Conservation (phyloP, 2,888 invertebrate genomes). For the Drosophila flavopinicola region DNA sequence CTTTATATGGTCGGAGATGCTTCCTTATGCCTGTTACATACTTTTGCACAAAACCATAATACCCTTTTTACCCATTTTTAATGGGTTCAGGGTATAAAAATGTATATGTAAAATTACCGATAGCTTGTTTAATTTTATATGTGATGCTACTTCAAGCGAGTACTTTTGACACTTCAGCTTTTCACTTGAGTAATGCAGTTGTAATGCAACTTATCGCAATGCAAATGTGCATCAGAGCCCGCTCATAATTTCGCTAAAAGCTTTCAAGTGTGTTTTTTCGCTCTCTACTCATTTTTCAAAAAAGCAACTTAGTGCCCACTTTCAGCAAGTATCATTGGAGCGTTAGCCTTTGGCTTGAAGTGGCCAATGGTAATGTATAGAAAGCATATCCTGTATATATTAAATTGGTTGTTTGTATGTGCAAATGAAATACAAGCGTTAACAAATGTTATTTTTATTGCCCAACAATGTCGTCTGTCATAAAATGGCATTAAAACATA, state of each 20-base stretch:
- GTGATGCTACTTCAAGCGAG: too few relatives aligned
- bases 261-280: background rate
- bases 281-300: background rate
- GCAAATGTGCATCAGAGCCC: background rate
- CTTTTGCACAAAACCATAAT: too few relatives aligned
- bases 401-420: slow-evolving; percentile 8
- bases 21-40: too few relatives aligned
- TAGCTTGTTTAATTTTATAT: too few relatives aligned
- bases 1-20: too few relatives aligned
- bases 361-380: background rate
- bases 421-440: slow-evolving; percentile 47
- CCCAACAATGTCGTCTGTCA: slow-evolving; percentile 56
- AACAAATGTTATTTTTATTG: slow-evolving; percentile 64
- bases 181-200: too few relatives aligned
- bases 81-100: too few relatives aligned
- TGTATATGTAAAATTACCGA: too few relatives aligned
- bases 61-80: too few relatives aligned
- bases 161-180: too few relatives aligned
- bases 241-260: background rate
- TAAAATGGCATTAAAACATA: slow-evolving; percentile 49
- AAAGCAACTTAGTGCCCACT: background rate
- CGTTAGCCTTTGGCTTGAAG: background rate
- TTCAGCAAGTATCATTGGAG: background rate
- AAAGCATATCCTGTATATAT: slow-evolving; percentile 1
- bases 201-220: too few relatives aligned